phyloP scores from a whole-genome alignment of 2,113 vertebrate genomes.

The Phaethon lepturus region DNA sequence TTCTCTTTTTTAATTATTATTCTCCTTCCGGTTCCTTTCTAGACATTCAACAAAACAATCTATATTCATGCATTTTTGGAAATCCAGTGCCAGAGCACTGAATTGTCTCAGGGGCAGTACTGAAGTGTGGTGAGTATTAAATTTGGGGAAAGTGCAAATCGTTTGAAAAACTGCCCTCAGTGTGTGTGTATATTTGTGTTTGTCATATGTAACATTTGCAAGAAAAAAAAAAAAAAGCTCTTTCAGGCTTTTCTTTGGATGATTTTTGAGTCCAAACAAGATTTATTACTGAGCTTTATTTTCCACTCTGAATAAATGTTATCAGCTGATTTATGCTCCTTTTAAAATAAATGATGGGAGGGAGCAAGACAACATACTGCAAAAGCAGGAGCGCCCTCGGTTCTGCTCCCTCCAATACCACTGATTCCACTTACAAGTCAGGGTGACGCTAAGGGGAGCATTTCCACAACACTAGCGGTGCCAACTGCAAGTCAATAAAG shows the following conservation, averaged over 20 bases:
- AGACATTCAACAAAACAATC: not conserved
- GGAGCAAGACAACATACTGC: not conserved
- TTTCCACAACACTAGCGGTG: not conserved
- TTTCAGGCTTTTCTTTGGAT: not conserved
- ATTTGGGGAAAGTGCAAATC: not conserved
- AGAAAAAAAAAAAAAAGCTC: not conserved
- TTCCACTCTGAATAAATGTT: not conserved
- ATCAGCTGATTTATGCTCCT: not conserved
- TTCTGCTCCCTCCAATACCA: not conserved
- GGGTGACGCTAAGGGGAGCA: fast-evolving
- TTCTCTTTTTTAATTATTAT: not conserved
- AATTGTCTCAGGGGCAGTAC: not conserved
- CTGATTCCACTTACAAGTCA: not conserved
- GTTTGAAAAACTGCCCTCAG: not conserved
- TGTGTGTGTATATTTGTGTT: fast-evolving
- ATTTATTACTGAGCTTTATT: not conserved
- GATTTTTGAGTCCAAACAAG: not conserved
- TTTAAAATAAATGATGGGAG: not conserved
- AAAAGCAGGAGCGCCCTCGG: fast-evolving
- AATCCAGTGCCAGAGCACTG: not conserved
- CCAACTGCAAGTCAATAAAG: not conserved
- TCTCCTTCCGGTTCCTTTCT: not conserved
- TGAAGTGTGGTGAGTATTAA: not conserved
- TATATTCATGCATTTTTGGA: not conserved
- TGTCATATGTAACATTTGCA: not conserved